Evolutionary conservation across 2,113 vertebrate species (phyloP).

Genomic region (Prionailurus viverrinus): DNA sequence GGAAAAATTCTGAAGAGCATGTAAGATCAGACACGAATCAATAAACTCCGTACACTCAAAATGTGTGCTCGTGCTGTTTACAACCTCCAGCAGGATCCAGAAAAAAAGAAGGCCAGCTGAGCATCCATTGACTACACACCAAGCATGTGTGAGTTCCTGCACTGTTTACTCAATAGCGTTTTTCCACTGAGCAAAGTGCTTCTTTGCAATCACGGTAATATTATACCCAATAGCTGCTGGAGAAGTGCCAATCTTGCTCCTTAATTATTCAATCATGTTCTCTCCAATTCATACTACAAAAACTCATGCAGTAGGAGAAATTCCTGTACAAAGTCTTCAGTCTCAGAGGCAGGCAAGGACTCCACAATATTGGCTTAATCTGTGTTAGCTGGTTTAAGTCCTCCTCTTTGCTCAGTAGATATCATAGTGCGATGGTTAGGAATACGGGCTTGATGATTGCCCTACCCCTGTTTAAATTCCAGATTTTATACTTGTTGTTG

Average conservation of each 20-base stretch:
- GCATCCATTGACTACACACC: not conserved
- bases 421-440: not conserved
- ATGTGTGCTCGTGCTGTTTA: not conserved
- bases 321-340: not conserved
- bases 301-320: not conserved
- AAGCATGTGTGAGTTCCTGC: not conserved
- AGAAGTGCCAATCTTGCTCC: not conserved
- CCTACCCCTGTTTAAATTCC: not conserved
- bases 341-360: not conserved
- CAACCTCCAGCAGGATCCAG: not conserved
- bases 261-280: not conserved
- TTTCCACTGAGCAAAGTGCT: not conserved
- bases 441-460: not conserved
- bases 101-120: not conserved
- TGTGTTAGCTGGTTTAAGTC: not conserved
- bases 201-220: not conserved
- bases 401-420: not conserved
- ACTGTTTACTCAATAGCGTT: not conserved
- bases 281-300: not conserved
- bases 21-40: constrained; percentile 42
- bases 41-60: not conserved
- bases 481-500: not conserved
- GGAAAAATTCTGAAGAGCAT: not conserved
- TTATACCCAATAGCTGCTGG: not conserved
- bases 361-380: fast-evolving